Evolutionary conservation across 2,113 vertebrate genomes (phyloP), one percentile per base, ranked within the genome.

Genomic region (Engystomops pustulosus): DNA sequence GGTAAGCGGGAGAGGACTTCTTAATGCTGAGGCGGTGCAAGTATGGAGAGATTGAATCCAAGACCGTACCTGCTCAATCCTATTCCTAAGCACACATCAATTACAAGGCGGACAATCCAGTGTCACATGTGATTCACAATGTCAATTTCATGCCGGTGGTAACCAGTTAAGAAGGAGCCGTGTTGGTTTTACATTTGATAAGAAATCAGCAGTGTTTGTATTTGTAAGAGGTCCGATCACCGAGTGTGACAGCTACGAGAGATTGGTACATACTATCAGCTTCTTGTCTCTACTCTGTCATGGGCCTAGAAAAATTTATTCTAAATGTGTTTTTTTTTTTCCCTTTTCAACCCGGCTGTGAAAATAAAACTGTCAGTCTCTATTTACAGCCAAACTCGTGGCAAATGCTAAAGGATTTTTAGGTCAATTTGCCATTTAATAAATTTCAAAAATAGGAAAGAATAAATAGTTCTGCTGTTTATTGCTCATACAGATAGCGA

Each of bases 91-190:
- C 95, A 93, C 93, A 88, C 95, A 98, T 98, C 97, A 98, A 98
- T 98, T 98, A 98, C 95, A 77, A 93, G 87, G 89, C 93, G 94
- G 95, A 96, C 94, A 96, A 96, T 95, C 93, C 93, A 86, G 88
- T 95, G 96, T 97, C 96, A 96, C 94, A 94, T 95, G 91, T 94
- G 95, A 98, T 97, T 97, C 95, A 94, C 96, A 95, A 96, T 96
- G 97, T 97, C 97, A 97, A 96, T 98, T 98, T 97, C 97, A 97
- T 94, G 97, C 95, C 95, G 89, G 89, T 90, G 86, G 94, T 96
- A 97, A 96, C 94, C 95, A 88, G 95, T 98, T 97, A 95, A 93
- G 95, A 94, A 94, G 94, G 94, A 94, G 94, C 93, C 90, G 92
- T 86, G 88, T 94, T 92, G 94, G 95, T 96, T 98, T 93, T 96